phyloP scores from a whole-genome alignment of 1,140 invertebrate species.

The Cataglyphis hispanica region DNA sequence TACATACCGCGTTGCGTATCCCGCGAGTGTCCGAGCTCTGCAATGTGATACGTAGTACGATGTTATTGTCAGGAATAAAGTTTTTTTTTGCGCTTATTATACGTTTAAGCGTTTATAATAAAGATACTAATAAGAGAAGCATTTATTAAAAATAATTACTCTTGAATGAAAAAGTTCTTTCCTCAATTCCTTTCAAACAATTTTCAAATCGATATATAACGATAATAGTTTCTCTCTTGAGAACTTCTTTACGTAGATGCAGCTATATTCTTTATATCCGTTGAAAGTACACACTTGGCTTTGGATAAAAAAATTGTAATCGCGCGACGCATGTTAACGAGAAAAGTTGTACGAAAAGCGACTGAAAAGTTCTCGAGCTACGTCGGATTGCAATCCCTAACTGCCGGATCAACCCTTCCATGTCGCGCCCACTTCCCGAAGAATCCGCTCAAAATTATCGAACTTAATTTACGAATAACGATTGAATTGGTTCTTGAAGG shows the following conservation, averaged over 20 bases:
- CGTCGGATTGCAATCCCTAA: slow-evolving; percentile 67
- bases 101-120: too few species aligned
- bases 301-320: slow-evolving; percentile 72
- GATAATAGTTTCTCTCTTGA: too few species aligned
- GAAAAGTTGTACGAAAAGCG: slow-evolving; percentile 76
- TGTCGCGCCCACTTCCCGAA: slow-evolving; percentile 54
- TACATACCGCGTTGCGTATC: neutral
- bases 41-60: neutral
- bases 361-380: slow-evolving; percentile 71
- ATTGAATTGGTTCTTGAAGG: slow-evolving; percentile 78
- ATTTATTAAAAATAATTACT: too few species aligned
- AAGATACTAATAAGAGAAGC: too few species aligned
- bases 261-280: neutral
- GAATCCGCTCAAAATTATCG: slow-evolving; percentile 74
- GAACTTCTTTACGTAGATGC: neutral
- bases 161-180: too few species aligned
- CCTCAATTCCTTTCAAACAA: neutral
- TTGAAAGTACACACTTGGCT: slow-evolving; percentile 14
- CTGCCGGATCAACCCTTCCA: slow-evolving; percentile 64
- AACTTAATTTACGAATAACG: slow-evolving; percentile 77
- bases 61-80: too few species aligned
- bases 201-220: neutral
- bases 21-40: neutral
- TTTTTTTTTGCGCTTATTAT: neutral
- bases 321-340: slow-evolving; percentile 76